Conservation (phyloP, 2,888 invertebrate species). For the Euproctis similis region DNA sequence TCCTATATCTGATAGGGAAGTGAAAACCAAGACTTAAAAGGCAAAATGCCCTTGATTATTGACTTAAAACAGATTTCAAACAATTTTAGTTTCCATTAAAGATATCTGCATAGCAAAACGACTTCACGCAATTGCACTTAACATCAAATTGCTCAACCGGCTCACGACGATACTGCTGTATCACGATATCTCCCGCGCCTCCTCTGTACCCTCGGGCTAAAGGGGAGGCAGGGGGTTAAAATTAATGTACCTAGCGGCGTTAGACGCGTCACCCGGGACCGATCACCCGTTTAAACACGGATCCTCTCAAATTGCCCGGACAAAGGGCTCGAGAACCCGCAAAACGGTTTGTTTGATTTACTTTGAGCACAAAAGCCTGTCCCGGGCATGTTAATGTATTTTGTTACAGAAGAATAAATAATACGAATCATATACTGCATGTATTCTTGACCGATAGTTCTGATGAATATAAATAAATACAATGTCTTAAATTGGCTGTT, state of each 20-base stretch:
- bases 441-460: too few relatives aligned
- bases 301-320: slow-evolving; percentile 55
- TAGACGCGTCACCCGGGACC: slow-evolving; percentile 48
- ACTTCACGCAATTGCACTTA: slow-evolving; percentile 5
- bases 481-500: too few relatives aligned
- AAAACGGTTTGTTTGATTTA: slow-evolving; percentile 34
- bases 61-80: too few relatives aligned
- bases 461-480: too few relatives aligned
- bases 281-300: slow-evolving; percentile 54
- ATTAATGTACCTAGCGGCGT: slow-evolving; percentile 48
- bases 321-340: slow-evolving; percentile 31
- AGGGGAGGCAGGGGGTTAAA: slow-evolving; percentile 33
- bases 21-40: too few relatives aligned
- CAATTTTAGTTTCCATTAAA: too few relatives aligned
- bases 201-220: slow-evolving; percentile 17
- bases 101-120: too few relatives aligned
- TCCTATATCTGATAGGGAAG: too few relatives aligned
- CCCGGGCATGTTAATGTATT: background rate
- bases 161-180: slow-evolving; percentile 26
- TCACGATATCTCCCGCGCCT: slow-evolving; percentile 29
- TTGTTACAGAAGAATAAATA: too few relatives aligned
- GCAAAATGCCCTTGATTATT: too few relatives aligned
- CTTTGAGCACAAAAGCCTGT: slow-evolving; percentile 6
- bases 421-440: too few relatives aligned
- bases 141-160: slow-evolving; percentile 13